phyloP scores from a whole-genome alignment of 1,140 invertebrate species.

The Centruroides sculpturatus region DNA sequence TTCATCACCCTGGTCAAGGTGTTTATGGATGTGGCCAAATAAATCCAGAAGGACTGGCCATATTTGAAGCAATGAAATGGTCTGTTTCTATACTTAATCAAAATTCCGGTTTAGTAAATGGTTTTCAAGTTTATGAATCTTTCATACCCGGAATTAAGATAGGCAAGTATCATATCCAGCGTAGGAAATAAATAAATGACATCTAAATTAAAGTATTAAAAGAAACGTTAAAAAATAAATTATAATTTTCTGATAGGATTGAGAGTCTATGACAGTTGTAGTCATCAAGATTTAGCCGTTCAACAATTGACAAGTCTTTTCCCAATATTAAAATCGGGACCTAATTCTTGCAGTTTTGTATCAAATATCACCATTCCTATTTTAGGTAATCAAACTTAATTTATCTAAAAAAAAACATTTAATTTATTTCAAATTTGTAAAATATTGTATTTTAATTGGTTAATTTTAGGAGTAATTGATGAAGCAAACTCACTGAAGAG shows the following conservation, averaged over 20 bases:
- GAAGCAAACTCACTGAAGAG: too few relatives aligned
- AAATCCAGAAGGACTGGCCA: conserved; percentile 18
- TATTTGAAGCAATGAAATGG: conserved; percentile 21
- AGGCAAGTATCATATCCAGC: neutral
- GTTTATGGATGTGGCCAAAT: conserved; percentile 9
- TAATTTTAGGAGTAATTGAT: too few relatives aligned
- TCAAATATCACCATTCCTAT: too few relatives aligned
- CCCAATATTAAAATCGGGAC: conserved; percentile 11
- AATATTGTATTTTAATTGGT: too few relatives aligned
- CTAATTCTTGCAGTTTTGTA: neutral
- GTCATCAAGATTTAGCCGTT: conserved; percentile 13
- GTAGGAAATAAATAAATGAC: too few relatives aligned
- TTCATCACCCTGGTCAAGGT: conserved; percentile 3
- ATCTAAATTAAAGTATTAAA: too few relatives aligned
- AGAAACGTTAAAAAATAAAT: too few relatives aligned
- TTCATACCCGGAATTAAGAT: conserved; percentile 12
- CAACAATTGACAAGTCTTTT: conserved; percentile 13
- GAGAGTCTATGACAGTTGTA: conserved; percentile 18
- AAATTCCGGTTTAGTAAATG: conserved; percentile 4
- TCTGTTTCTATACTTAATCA: conserved; percentile 13
- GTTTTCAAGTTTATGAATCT: neutral
- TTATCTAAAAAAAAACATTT: too few relatives aligned
- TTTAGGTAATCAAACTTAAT: too few relatives aligned
- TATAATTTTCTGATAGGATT: conserved; percentile 9
- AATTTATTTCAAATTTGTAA: too few relatives aligned